Base-by-base conservation (phyloP, 2,113 vertebrate species). In the Seriola quinqueradiata region DNA sequence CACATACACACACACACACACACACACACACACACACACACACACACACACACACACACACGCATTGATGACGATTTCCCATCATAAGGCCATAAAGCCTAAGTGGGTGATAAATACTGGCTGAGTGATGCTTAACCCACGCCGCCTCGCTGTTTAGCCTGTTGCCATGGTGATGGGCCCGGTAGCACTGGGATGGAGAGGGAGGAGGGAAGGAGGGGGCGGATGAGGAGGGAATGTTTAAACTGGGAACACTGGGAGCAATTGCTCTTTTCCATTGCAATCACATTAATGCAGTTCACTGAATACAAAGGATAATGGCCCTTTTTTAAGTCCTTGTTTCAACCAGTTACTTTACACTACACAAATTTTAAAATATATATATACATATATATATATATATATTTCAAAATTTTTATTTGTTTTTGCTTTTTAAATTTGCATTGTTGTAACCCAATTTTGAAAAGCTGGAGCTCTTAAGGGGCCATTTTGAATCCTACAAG, bases 101-200 rank as follows among this genome's bases (percentile, higher is more conserved):
- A 86, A 91, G 90, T 90, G 87, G 85, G 87, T 88, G 84, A 87
- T 89, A 84, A 92, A 89, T 90, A 87, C 79, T 17, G 4, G 64
- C 84, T 60, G 68, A 83, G 85, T 83, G 83, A 87, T 82, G 75
- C 87, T 87, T 91, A 86, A 90, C 87, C 85, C 82, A 70, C 40
- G 23, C 52, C 21, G 60, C 74, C 83, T 83, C 74, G 10, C 71
- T 77, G 82, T 87, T 90, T 86, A 83, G 64, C 83, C 71, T 52
- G 90, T 93, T 92, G 61, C 89, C 86, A 63, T 92, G 86, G 92
- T 0, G 71, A 91, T 8, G 57, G 61, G 16, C 8, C n/a, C 4
- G 5, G 21, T 64, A 1, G 28, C 36, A 54, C 40, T 46, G 40
- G 57, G 61, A 57, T 23, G 59, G 25, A 38, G 48, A 2, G 9